Evolutionary conservation across 2,797 vertebrate species (phyloP).

Genomic region (Perodicticus potto): DNA sequence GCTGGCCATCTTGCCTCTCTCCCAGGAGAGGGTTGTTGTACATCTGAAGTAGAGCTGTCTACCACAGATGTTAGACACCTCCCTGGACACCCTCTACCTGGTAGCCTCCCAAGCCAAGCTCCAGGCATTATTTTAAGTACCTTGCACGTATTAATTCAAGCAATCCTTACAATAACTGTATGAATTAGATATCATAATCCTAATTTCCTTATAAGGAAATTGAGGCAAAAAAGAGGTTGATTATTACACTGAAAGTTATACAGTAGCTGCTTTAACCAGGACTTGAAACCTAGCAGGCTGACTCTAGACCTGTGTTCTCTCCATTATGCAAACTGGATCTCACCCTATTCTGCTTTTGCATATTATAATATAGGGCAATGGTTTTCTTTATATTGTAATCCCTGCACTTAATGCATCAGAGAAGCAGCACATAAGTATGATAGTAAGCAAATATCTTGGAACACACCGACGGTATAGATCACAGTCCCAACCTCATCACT

Average conservation of each 20-base stretch:
- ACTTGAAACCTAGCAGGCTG: background rate
- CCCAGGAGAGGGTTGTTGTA: background rate
- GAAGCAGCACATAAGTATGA: background rate
- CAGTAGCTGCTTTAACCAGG: background rate
- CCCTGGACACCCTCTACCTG: background rate
- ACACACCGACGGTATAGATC: background rate
- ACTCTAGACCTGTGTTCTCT: background rate
- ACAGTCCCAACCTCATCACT: background rate
- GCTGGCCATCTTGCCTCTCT: too few relatives aligned
- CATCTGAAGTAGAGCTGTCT: background rate
- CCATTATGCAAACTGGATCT: background rate
- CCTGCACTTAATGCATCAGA: background rate
- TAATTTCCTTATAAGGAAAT: slow-evolving; percentile 16
- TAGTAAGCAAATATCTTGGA: background rate
- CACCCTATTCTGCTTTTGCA: background rate
- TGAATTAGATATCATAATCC: slow-evolving; percentile 7
- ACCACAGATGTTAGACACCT: background rate
- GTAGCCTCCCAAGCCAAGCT: background rate
- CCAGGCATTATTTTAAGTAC: background rate
- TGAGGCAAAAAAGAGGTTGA: background rate
- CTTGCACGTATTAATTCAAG: background rate
- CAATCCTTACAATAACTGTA: background rate
- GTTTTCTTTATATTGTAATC: background rate
- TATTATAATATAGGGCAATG: background rate
- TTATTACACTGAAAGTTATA: background rate